Evolutionary conservation across 2,888 invertebrate genomes (phyloP), one percentile per base, ranked within the genome.

Genomic region (Digitonthophagus gazella): DNA sequence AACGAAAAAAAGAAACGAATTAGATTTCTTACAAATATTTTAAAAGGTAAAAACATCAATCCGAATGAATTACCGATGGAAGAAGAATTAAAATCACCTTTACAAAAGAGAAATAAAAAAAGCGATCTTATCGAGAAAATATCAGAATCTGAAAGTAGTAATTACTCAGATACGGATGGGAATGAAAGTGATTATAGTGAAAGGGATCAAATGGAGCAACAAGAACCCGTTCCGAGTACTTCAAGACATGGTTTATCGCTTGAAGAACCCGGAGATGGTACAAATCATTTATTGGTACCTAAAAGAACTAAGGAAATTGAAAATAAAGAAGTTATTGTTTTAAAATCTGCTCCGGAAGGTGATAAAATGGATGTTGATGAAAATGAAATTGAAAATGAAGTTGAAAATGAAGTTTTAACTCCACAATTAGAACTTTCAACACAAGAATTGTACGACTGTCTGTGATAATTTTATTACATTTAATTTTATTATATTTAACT

Each of bases 1-100:
- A 81, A 82, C 74, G 81, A 81, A 71, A 82, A 82, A 67, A 82
- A 82, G 71, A 75, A 73, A 18, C 74, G 78, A 58, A 81, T 81
- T 70, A 79, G 79, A 67, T 79, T 80, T 72, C 73, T 81, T 58
- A 79, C 75, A 67, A 79, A 81, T 72, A 72, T 78, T n/a, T 70
- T 82, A 67, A 74, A 79, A 77, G 15, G 64, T 2, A 66, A 65
- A 65, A 65, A 64, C 44, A 66, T 66, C 64, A 22, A 65, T 11
- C 56, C 65, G 3, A 55, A 64, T 54, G 55, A 63, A 54, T 5
- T 54, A 19, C 16, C 8, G 6, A 15, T 55, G 15, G 57, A 58
- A 18, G 15, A 15, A 8, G 28, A 71, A 66, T 73, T 67, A 54
- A 66, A 14, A 22, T 15, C n/a, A 58, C 58, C 15, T 8, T 0